Conservation (phyloP, 2,888 invertebrate species). For the Athalia cordata region DNA sequence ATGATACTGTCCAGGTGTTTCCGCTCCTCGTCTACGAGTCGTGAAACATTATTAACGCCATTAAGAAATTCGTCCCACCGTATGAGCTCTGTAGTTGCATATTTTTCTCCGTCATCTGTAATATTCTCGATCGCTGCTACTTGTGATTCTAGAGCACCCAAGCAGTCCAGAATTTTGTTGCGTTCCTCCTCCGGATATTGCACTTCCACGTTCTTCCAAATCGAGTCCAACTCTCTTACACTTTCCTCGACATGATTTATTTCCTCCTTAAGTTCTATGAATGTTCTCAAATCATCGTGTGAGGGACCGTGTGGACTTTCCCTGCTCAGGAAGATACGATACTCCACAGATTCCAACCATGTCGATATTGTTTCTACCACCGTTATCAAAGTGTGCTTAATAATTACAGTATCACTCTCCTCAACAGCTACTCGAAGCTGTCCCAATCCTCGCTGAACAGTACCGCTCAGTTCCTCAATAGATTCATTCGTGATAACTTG, state of each 20-base stretch:
- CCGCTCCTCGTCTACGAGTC: slow-evolving; percentile 66
- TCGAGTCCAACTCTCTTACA: slow-evolving; percentile 80
- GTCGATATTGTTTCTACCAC: slow-evolving; percentile 88
- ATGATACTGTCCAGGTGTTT: slow-evolving; percentile 76
- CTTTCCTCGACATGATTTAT: slow-evolving; percentile 81
- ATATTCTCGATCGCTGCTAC: slow-evolving; percentile 82
- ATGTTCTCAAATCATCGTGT: slow-evolving; percentile 61
- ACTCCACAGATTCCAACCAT: slow-evolving; percentile 91
- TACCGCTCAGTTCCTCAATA: slow-evolving; percentile 75
- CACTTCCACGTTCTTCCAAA: slow-evolving; percentile 71
- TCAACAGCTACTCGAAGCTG: slow-evolving; percentile 78
- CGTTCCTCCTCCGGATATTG: slow-evolving; percentile 71
- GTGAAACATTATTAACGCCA: slow-evolving; percentile 78
- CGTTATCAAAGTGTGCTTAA: slow-evolving; percentile 83
- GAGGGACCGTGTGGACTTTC: slow-evolving; percentile 60
- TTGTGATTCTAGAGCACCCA: slow-evolving; percentile 80
- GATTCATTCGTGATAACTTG: slow-evolving; percentile 77
- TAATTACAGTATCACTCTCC: slow-evolving; percentile 75
- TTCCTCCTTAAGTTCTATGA: slow-evolving; percentile 81
- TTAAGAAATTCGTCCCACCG: slow-evolving; percentile 84
- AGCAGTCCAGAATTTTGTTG: slow-evolving; percentile 76
- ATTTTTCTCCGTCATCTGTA: slow-evolving; percentile 77
- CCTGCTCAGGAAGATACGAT: slow-evolving; percentile 80
- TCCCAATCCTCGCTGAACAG: slow-evolving; percentile 79
- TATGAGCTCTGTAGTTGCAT: slow-evolving; percentile 77